phyloP scores from a whole-genome alignment of 2,888 invertebrate genomes.

The Eupithecia subumbrata region DNA sequence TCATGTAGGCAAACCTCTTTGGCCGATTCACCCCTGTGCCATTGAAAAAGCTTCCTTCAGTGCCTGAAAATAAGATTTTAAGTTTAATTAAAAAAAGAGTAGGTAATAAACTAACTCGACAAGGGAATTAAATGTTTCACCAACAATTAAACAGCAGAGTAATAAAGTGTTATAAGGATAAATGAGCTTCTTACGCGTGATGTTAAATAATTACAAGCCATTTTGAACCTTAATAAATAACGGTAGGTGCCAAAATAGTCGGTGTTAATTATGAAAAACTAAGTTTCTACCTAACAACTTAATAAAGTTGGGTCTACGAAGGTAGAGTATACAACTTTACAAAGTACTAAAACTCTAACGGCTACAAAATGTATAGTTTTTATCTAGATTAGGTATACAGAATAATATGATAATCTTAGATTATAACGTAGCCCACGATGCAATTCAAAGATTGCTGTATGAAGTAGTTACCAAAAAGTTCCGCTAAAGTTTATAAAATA shows the following conservation, averaged over 20 bases:
- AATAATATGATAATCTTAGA: no score
- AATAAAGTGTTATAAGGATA: slow-evolving; percentile 4
- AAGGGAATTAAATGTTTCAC: slow-evolving; percentile 5
- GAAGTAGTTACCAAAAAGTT: no score
- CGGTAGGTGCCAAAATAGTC: neutral
- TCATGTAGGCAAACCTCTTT: neutral
- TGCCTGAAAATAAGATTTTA: neutral
- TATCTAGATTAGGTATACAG: no score
- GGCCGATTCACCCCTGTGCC: neutral
- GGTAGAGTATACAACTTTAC: no score
- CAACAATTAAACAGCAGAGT: slow-evolving; percentile 4
- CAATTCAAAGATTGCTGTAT: no score
- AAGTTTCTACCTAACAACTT: neutral
- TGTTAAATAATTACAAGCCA: slow-evolving; percentile 8
- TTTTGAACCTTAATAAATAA: slow-evolving; percentile 3
- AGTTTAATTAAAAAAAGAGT: neutral
- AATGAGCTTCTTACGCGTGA: slow-evolving; percentile 8
- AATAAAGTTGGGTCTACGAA: no score
- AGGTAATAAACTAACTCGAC: neutral
- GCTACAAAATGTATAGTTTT: no score
- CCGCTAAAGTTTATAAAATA: no score
- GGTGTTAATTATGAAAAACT: neutral
- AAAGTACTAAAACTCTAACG: no score
- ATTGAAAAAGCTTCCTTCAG: neutral
- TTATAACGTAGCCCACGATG: no score